Percentiles rank a stretch among this genome's conserved stretches.
These are phyloP conservation scores for Drosophila virilis DNA, from an alignment of 1,140 invertebrate genomes.

Conservation along the genomic window DNA sequence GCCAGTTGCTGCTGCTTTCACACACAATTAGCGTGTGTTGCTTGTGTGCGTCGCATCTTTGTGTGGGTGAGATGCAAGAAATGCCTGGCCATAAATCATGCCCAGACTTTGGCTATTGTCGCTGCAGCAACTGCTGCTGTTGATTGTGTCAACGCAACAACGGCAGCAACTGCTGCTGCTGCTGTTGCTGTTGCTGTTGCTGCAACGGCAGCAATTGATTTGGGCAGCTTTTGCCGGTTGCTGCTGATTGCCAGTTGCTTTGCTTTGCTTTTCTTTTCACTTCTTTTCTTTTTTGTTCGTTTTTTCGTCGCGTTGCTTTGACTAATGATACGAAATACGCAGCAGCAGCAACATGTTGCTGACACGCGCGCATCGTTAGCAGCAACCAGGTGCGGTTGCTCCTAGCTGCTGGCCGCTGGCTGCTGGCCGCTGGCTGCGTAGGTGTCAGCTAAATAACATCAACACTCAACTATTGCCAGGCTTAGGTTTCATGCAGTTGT, in stretches of 20 bases:
- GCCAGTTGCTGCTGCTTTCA: conserved; percentile 66
- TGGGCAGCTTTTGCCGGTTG: conserved; percentile 52
- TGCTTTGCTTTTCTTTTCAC: conserved; percentile 48
- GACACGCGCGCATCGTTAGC: conserved; percentile 80
- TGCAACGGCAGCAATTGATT: conserved; percentile 63
- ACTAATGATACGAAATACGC: conserved; percentile 76
- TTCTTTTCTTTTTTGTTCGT: conserved; percentile 18
- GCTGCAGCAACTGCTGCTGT: conserved; percentile 31
- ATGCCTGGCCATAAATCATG: conserved; percentile 78
- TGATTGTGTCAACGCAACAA: too few species aligned
- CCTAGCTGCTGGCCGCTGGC: too few species aligned
- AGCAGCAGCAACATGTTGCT: conserved; percentile 62
- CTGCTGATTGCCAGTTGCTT: conserved; percentile 73
- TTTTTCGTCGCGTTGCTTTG: conserved; percentile 54
- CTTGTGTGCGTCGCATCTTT: conserved; percentile 41
- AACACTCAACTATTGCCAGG: conserved; percentile 28
- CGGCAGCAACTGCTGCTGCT: conserved; percentile 5
- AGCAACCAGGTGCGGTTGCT: conserved; percentile 35
- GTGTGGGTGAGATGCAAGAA: conserved; percentile 69
- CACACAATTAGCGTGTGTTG: conserved; percentile 78
- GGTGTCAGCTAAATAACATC: conserved; percentile 44
- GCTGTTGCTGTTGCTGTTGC: conserved; percentile 19
- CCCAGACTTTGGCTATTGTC: conserved; percentile 70
- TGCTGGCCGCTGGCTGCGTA: conserved; percentile 28
- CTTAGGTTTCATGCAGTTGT: conserved; percentile 28